Base-by-base conservation (phyloP, 2,113 vertebrate genomes). In the Grammomys surdaster region DNA sequence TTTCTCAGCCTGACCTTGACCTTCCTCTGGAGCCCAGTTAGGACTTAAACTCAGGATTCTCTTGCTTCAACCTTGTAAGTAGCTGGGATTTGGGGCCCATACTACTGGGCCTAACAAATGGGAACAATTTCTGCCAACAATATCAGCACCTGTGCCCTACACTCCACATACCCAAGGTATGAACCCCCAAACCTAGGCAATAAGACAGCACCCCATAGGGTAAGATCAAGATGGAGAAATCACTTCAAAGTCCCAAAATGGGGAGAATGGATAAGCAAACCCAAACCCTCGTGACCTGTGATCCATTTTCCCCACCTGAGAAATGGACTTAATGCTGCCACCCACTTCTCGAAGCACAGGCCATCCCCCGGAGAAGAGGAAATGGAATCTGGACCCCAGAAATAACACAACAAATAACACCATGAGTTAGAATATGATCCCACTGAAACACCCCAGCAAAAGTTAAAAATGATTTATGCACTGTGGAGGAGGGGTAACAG, bases 101-200 rank as follows among this genome's bases (percentile, higher is more conserved):
- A 19, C 17, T 16, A 36, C 43, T 43, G 36, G 7, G 40, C 26
- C n/a, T 43, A 46, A 40, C 40, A 12, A 33, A 46, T 16, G 4
- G 24, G 5, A 17, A 36, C 1, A 4, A 24, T 40, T 26, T 81
- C 69, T 36, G 33, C 40, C 12, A 1, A 22, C 17, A 51, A 20
- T 7, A 43, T 3, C 51, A 63, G 56, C 82, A 72, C 7, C 43
- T 11, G 11, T 0, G 14, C 14, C 5, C 22, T 36, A 67, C 12
- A 0, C 3, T 16, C 33, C 0, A 17, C 2, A 4, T 19, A 54
- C 16, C 31, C 9, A 31, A n/a, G n/a, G 24, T 9, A 0, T 28
- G 80, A 86, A 65, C 9, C 36, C 65, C 72, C 43, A 22, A 76
- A 33, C 20, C 54, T 14, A 0, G 31, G 36, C 20, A 22, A 78